Evolutionary conservation across 2,888 invertebrate species (phyloP).

Genomic region (Drosophila neonasuta): DNA sequence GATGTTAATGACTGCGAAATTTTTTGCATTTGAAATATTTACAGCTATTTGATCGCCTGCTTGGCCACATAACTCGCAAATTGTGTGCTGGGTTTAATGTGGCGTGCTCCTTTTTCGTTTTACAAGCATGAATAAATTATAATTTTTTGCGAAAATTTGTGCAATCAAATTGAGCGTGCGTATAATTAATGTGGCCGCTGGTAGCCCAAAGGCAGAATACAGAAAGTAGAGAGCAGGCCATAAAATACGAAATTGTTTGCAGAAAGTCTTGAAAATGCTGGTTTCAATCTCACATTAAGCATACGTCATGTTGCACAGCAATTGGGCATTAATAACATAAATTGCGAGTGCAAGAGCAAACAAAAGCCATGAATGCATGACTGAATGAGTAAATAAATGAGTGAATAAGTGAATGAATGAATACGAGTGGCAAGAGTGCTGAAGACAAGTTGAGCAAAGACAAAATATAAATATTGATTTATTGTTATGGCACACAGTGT

Average conservation of each 20-base stretch:
- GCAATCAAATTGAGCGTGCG: conserved; percentile 34
- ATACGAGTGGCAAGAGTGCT: conserved; percentile 27
- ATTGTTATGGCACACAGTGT: conserved; percentile 23
- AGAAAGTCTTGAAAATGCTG: background rate
- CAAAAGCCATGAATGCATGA: conserved; percentile 17
- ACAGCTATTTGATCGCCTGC: conserved; percentile 10
- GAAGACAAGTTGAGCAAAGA: conserved; percentile 33
- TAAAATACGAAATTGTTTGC: conserved; percentile 8
- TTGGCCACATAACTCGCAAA: conserved; percentile 19
- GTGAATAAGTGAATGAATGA: conserved; percentile 2
- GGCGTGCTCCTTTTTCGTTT: conserved; percentile 14
- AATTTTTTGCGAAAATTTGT: conserved; percentile 24
- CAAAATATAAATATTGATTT: conserved; percentile 52
- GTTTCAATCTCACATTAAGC: conserved; percentile 26
- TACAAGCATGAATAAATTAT: conserved; percentile 34
- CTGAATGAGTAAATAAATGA: conserved; percentile 1
- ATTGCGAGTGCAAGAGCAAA: background rate
- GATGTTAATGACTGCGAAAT: background rate
- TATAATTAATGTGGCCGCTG: conserved; percentile 34
- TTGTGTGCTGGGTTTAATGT: conserved; percentile 3
- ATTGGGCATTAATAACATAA: conserved; percentile 34
- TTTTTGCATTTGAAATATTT: background rate
- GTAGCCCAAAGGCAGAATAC: conserved; percentile 10
- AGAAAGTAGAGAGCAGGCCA: conserved; percentile 4
- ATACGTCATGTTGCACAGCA: conserved; percentile 31